Evolutionary conservation across 1,140 invertebrate species (phyloP), one percentile per base, ranked within the genome.

Genomic region (Drosophila bocqueti): DNA sequence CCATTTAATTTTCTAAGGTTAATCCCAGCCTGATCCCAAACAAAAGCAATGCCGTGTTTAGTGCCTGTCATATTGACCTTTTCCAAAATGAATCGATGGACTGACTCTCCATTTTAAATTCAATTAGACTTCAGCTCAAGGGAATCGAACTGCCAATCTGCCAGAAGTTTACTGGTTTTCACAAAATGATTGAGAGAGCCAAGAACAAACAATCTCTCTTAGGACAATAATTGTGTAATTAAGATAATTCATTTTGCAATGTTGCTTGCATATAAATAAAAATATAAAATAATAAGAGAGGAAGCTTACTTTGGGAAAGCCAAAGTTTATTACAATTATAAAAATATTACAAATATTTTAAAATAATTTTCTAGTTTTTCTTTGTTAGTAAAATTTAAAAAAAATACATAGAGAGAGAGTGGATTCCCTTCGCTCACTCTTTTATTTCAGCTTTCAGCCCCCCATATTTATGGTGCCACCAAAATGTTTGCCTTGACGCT

Each of bases 401-500:
- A 11, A 24, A 34, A 8, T 4, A 42, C 1, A 61, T 50, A n/a
- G 0, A 34, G 10, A 15, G 31, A 24, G 8, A 38, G 18, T 13
- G 60, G 47, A 11, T 26, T 38, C 2, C 24, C 0, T 6, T 8
- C 18, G 31, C 26, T 15, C 63, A 10, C 21, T 57, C 11, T 45
- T 31, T 38, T 16, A 10, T 40, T 58, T 18, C n/a, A 16, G 26
- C 16, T 55, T n/a, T 6, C 24, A 31, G 29, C 26, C 10, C 43
- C 43, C 40, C 46, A 40, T 8, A 34, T 15, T 62, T 45, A 63
- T 65, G 42, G 34, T 40, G 61, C 52, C 63, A 83, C 83, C 66
- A 87, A 86, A 82, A 83, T 87, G 76, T 83, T 86, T 83, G 79
- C 79, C 63, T 73, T 86, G 83, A 57, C 76, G 83, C 66, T 73